Evolutionary conservation across 2,888 invertebrate species (phyloP), one percentile per base, ranked within the genome.

Genomic region (Helicoverpa assulta): DNA sequence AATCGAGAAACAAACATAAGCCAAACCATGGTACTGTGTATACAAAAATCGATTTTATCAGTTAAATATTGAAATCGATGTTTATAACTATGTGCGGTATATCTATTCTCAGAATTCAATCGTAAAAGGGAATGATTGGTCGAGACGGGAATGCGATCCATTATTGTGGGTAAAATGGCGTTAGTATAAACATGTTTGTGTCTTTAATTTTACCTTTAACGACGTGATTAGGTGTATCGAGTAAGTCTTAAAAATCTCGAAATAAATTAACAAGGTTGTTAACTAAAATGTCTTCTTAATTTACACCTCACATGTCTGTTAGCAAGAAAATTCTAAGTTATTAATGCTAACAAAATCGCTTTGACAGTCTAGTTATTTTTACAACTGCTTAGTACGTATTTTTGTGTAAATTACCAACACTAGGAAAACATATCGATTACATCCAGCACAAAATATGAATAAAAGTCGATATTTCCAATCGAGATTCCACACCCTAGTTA

Each of bases 61-160:
- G 74, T 73, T 76, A 68, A 75, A 84, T 78, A 82, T 82, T 80
- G 70, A 72, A 77, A 75, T 81, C 73, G 70, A 70, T 79, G 69
- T 73, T 68, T 67, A 71, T 67, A n/a, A 40, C 59, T 57, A 67
- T 63, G 62, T 70, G 61, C 62, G 54, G 54, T 72, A 43, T 62
- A 62, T 67, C 72, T 83, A 71, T 83, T 83, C 68, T 70, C 12
- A 79, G 83, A 74, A 83, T 73, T 63, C 16, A 58, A 52, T 78
- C 72, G 73, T 83, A 83, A 83, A 81, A 67, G 50, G 55, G 69
- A 73, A 81, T 78, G 60, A 76, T 70, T 75, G 63, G 59, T 67
- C 57, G 63, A 70, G 75, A 72, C 73, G 59, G 55, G 71, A 50
- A 68, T 73, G 69, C 68, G 69, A 58, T 81, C 57, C 60, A 72